Base-by-base conservation (phyloP, 2,797 vertebrate species). In the Myotis daubentonii region DNA sequence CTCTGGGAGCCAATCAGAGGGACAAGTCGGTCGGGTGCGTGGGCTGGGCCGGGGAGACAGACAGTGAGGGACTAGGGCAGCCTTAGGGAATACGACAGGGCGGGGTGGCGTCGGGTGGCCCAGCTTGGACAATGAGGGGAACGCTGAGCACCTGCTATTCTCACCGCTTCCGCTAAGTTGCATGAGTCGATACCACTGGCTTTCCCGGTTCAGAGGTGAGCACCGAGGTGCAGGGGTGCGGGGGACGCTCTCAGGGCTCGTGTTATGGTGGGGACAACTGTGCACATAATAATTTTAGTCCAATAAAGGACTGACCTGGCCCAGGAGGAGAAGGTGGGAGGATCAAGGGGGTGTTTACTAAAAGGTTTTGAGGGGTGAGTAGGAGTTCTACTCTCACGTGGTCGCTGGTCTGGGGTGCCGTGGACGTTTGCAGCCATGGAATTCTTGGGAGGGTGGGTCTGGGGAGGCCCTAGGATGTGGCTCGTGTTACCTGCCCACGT, bases 401-500 rank as follows among this genome's bases (percentile, higher is more conserved):
- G 25, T 5, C 0, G 20, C 20, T 49, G 71, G n/a, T n/a, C 10
- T 1, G 0, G 13, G 57, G 17, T 23, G 0, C 23, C 0, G 0
- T 10, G 49, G 8, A 23, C 8, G 0, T 8, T 2, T 4, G 23
- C 8, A 6, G 62, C 3, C 3, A 1, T 1, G 1, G 93, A 10
- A 1, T 79, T 72, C 60, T 75, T 33, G 70, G 57, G 55, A 22
- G 17, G 30, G 2, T 25, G n/a, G 30, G 6, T 44, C 19, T 13
- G 20, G 68, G 55, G 62, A n/a, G 5, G 22, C 28, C 72, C 19
- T 49, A 3, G 36, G 30, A 86, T 1, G 2, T 23, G 1, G 23
- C 6, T 68, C 2, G 0, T 25, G 6, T 30, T 22, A 19, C 23
- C 33, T 66, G 60, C n/a, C 33, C 44, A 0, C 3, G 13, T 20